Base-by-base conservation (phyloP, 2,113 vertebrate species). In the Rallus limicola region DNA sequence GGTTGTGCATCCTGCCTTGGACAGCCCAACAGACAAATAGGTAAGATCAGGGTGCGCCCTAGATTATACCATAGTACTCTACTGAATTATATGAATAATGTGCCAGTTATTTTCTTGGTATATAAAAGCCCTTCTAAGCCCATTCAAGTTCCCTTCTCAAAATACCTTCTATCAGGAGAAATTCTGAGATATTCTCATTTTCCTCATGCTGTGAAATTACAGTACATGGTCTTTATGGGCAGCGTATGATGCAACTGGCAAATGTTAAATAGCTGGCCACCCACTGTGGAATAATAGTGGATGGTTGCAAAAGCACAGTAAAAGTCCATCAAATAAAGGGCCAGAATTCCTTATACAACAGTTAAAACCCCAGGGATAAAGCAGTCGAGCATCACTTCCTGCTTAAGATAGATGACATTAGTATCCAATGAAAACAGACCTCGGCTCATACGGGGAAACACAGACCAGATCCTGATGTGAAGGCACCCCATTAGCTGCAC, bases 331-430 rank as follows among this genome's bases (percentile, higher is more conserved):
- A 90, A 97, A 96, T 86, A 92, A 94, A 97, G 70, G 88, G 80
- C 68, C 88, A 96, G 90, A 93, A 97, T 97, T 97, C 96, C 91
- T 96, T 63, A 95, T 88, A 96, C 93, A 96, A 92, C 88, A 82
- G 94, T 93, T 92, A 94, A 97, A 96, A 97, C 94, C 96, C 92
- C 91, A 95, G 83, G 95, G 83, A 97, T 94, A 96, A 96, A 93
- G 93, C 96, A 98, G 96, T 97, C 96, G 60, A 97, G 93, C 67
- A 97, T 97, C 95, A 97, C 96, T 98, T 98, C 96, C 97, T 98
- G 85, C 90, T 96, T 95, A 92, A 96, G 96, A 97, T 71, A 93
- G 96, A 97, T 82, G 93, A 94, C 92, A 87, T 94, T 89, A 36
- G 38, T 50, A 82, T 53, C 92, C 95, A 96, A 94, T 95, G 94